Percentiles rank a stretch among this genome's conserved stretches.
Conservation (phyloP, 2,888 invertebrate species). For the Ganaspis brasiliensis region DNA sequence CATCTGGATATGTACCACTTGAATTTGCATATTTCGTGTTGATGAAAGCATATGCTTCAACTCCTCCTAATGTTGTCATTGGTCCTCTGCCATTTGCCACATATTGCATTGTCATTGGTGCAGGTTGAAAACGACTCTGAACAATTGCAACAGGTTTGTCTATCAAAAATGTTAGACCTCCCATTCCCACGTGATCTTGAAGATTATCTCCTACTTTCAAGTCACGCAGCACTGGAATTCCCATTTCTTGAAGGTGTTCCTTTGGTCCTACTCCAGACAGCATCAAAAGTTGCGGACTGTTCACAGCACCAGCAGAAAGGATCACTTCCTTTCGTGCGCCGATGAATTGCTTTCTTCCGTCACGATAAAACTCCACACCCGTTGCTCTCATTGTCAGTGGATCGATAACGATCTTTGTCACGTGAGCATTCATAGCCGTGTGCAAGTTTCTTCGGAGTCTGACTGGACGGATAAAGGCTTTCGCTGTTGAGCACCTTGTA, state of each 20-base stretch:
- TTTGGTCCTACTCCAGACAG: constrained; percentile 92
- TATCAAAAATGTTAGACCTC: constrained; percentile 89
- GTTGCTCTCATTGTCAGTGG: constrained; percentile 88
- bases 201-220: constrained; percentile 90
- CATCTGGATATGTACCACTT: constrained; percentile 91
- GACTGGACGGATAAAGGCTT: constrained; percentile 92
- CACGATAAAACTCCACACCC: constrained; percentile 90
- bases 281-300: constrained; percentile 95
- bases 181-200: constrained; percentile 94
- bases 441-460: constrained; percentile 90
- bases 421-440: constrained; percentile 90
- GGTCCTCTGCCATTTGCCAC: constrained; percentile 90
- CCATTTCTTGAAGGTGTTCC: constrained; percentile 86
- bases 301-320: constrained; percentile 94
- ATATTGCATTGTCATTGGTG: constrained; percentile 90
- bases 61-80: constrained; percentile 93
- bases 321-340: constrained; percentile 92
- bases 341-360: constrained; percentile 87
- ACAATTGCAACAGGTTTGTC: constrained; percentile 93
- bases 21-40: constrained; percentile 92
- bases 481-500: constrained; percentile 92
- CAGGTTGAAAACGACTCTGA: constrained; percentile 89
- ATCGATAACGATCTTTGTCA: constrained; percentile 88
- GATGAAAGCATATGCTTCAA: constrained; percentile 93
- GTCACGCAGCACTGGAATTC: constrained; percentile 89